Conservation (phyloP, 2,888 invertebrate species). For the Sarcophaga subvicina region DNA sequence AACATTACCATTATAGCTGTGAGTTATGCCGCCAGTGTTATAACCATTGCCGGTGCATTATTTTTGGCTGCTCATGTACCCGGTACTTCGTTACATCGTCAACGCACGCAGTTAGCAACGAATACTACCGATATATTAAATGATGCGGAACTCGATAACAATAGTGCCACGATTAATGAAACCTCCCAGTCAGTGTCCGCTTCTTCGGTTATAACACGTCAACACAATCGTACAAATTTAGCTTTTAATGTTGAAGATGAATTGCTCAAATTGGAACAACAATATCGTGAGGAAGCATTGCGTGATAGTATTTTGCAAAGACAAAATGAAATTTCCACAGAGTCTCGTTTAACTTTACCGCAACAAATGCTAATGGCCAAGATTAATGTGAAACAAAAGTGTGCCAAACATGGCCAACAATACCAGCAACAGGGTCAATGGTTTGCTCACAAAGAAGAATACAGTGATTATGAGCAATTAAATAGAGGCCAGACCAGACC, state of each 20-base stretch:
- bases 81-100: constrained; percentile 81
- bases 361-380: constrained; percentile 64
- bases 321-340: constrained; percentile 72
- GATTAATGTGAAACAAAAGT: constrained; percentile 62
- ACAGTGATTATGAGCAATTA: constrained; percentile 71
- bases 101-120: constrained; percentile 32
- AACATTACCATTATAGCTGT: constrained; percentile 79
- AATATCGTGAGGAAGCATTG: constrained; percentile 76
- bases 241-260: constrained; percentile 78
- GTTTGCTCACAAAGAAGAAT: constrained; percentile 78
- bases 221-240: constrained; percentile 70
- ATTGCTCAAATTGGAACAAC: constrained; percentile 76
- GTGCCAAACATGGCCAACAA: constrained; percentile 52
- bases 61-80: constrained; percentile 83
- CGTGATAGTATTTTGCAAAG: constrained; percentile 72
- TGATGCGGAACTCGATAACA: constrained; percentile 3
- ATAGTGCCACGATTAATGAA: constrained; percentile 9
- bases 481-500: background rate
- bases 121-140: constrained; percentile 23
- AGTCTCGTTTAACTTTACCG: constrained; percentile 69
- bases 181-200: background rate
- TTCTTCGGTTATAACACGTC: constrained; percentile 23
- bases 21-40: constrained; percentile 81
- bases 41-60: constrained; percentile 81
- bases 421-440: constrained; percentile 71